These are phyloP conservation scores for Trichoplusia ni DNA, from an alignment of 1,140 invertebrate genomes.

Conservation along the genomic window DNA sequence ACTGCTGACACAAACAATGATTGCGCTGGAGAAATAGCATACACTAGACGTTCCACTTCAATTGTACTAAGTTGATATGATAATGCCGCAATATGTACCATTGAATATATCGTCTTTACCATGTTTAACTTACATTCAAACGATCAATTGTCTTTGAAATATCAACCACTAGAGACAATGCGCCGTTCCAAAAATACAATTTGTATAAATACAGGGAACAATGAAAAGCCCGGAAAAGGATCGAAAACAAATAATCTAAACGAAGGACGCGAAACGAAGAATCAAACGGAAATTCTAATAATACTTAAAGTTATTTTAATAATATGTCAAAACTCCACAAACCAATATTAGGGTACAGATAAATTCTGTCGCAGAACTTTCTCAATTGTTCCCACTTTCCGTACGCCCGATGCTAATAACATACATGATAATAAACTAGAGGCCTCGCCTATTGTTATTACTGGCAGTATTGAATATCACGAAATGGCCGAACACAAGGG, in stretches of 20 bases:
- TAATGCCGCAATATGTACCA: no score
- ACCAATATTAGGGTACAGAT: conserved; percentile 7
- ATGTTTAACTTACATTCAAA: no score
- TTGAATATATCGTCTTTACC: no score
- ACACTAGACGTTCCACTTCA: no score
- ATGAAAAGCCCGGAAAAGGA: background rate
- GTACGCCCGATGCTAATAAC: conserved; percentile 40
- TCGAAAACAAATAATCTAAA: background rate
- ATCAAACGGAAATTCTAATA: background rate
- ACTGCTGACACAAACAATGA: no score
- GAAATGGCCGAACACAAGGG: conserved; percentile 41
- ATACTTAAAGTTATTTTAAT: conserved; percentile 1
- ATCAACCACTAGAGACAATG: no score
- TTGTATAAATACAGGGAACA: no score
- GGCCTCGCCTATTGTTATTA: conserved; percentile 45
- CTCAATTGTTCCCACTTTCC: conserved; percentile 27
- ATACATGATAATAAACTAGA: conserved; percentile 46
- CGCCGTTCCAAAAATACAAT: no score
- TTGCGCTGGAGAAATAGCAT: no score
- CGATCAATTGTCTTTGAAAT: no score
- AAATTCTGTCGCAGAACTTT: conserved; percentile 24
- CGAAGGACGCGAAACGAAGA: background rate
- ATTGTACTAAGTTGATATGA: no score
- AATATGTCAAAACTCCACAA: conserved; percentile 7
- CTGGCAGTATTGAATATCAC: conserved; percentile 48